phyloP scores from a whole-genome alignment of 2,888 invertebrate genomes.

The Fissipunctia ypsillon region DNA sequence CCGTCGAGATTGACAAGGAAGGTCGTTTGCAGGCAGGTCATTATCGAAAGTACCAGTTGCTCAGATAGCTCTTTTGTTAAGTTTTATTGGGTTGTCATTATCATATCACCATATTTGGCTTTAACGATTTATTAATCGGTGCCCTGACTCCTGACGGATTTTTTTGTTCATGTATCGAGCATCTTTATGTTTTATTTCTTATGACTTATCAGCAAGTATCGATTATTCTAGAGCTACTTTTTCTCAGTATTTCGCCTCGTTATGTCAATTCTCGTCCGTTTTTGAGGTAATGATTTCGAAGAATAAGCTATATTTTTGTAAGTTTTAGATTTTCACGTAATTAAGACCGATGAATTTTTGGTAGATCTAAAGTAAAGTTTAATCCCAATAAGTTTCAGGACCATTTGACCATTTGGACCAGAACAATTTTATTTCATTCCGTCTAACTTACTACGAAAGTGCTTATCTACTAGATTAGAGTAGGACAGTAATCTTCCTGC shows the following conservation, averaged over 20 bases:
- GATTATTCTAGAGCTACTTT: constrained; percentile 34
- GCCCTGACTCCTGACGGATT: constrained; percentile 64
- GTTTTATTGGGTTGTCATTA: constrained; percentile 77
- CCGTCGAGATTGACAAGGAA: constrained; percentile 79
- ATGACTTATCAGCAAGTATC: constrained; percentile 27
- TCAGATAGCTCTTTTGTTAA: constrained; percentile 72
- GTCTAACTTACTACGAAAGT: not conserved
- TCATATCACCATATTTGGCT: constrained; percentile 74
- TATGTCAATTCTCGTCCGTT: constrained; percentile 17
- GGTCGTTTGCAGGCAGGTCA: constrained; percentile 74
- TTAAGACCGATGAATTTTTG: not conserved
- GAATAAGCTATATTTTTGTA: not conserved
- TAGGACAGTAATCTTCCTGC: not conserved
- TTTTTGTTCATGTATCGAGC: constrained; percentile 57
- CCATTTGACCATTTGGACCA: too few species aligned
- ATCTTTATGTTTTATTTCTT: constrained; percentile 41
- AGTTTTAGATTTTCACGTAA: not conserved
- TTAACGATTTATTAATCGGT: constrained; percentile 74
- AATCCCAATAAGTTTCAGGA: not conserved
- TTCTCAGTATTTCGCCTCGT: constrained; percentile 23
- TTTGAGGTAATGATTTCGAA: constrained; percentile 20
- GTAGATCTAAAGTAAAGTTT: not conserved
- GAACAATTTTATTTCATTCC: not conserved
- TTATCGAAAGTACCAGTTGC: constrained; percentile 76
- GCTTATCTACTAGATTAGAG: constrained; percentile 5